Evolutionary conservation across 2,113 vertebrate species (phyloP).

Genomic region (Callocephalon fimbriatum): DNA sequence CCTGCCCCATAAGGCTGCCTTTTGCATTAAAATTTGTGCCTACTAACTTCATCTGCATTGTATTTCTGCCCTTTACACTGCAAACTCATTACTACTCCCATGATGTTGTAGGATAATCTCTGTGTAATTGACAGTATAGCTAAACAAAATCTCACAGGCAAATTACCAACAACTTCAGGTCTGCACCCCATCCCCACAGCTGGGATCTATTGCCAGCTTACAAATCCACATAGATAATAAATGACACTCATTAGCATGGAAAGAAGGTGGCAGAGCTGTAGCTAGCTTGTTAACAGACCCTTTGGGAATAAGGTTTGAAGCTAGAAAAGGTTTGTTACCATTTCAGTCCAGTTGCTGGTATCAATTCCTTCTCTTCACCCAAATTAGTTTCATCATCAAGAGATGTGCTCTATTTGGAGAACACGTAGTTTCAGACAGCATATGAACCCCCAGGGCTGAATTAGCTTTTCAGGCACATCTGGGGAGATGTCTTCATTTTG

Average conservation of each 20-base stretch:
- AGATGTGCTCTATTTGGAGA: background rate
- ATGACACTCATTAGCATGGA: background rate
- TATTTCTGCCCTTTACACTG: background rate
- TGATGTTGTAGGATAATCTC: background rate
- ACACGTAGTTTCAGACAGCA: background rate
- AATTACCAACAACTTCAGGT: background rate
- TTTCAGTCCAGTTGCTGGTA: background rate
- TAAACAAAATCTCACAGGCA: background rate
- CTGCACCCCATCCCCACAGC: background rate
- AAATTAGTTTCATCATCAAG: background rate
- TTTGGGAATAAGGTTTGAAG: background rate
- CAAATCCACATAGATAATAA: background rate
- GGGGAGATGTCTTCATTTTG: background rate
- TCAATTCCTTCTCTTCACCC: background rate
- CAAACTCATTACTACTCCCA: background rate
- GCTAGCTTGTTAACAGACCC: background rate
- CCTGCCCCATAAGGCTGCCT: background rate
- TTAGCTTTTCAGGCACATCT: background rate
- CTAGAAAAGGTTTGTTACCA: constrained; percentile 47
- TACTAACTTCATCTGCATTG: background rate
- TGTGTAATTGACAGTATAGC: background rate
- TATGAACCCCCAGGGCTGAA: background rate
- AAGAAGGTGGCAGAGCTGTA: background rate
- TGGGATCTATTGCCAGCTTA: background rate
- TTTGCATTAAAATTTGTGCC: background rate